Evolutionary conservation across 2,113 vertebrate genomes (phyloP), one percentile per base, ranked within the genome.

Genomic region (Nibea albiflora): DNA sequence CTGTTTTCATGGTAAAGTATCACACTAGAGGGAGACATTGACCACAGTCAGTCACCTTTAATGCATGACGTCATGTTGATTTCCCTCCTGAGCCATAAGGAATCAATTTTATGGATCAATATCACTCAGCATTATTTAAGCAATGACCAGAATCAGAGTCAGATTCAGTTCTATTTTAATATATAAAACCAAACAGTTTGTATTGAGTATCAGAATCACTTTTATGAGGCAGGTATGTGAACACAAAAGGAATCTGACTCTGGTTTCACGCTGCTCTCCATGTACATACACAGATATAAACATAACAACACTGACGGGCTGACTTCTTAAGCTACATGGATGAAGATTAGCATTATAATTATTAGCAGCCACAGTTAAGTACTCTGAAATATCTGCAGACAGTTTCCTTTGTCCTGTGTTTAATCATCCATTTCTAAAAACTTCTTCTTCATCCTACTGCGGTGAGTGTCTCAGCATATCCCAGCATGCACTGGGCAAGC

Each of bases 21-120:
- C 52, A 28, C 86, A 72, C 63, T 54, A 24, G 81, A 73, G 69
- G 78, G 78, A 14, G 78, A 68, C 65, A n/a, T 17, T 71, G 49
- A 74, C 72, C 69, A 47, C 26, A 53, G 17, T 15, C 11, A 5
- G 16, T 47, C 54, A 44, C 22, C 17, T 28, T 14, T 17, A 49
- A 9, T 4, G 26, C 2, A 72, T 60, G 67, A 73, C 4, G n/a
- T 71, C 24, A 24, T 78, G 35, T 26, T n/a, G 28, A 76, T 50
- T 44, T 46, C 24, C 44, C 44, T 60, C 28, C 20, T 24, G 17
- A 80, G 5, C 10, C 56, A 49, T 7, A 68, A 24, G 8, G 68
- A 62, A 12, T 16, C n/a, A 52, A 22, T 35, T 35, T 39, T 50
- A 22, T 22, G 28, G 19, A 28, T 80, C 26, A 53, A 14, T 54